A percentile compares a stretch with the other conserved stretches of the same genome.
Evolutionary conservation across 2,888 invertebrate genomes (phyloP).

Genomic region (Sicus ferrugineus): DNA sequence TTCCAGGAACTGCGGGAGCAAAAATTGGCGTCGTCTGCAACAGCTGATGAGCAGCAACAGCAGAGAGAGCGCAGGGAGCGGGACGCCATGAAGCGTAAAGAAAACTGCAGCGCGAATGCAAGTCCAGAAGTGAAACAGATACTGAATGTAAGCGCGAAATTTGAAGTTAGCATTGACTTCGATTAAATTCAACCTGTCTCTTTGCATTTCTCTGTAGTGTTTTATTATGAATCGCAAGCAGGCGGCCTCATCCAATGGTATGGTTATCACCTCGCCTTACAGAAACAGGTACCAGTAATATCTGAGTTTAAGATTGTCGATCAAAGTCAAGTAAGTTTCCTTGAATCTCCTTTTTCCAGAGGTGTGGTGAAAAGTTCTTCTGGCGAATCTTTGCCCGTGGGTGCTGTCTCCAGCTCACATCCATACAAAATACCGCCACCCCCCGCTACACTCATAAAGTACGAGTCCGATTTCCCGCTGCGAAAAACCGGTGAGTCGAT

Average conservation of each 20-base stretch:
- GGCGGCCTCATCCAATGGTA: conserved; percentile 76
- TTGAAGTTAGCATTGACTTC: background rate
- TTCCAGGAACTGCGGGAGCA: conserved; percentile 87
- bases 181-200: background rate
- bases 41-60: conserved; percentile 75
- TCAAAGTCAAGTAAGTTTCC: background rate
- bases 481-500: conserved; percentile 91
- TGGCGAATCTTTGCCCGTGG: conserved; percentile 71
- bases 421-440: conserved; percentile 76
- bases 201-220: conserved; percentile 66
- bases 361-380: conserved; percentile 74
- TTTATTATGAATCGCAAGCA: conserved; percentile 84
- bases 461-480: conserved; percentile 82
- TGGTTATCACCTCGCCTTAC: conserved; percentile 75
- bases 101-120: conserved; percentile 95
- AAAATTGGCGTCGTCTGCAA: conserved; percentile 66
- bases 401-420: conserved; percentile 71
- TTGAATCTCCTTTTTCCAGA: conserved; percentile 57
- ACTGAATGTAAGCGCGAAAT: conserved; percentile 73
- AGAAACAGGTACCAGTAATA: conserved; percentile 76
- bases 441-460: conserved; percentile 65
- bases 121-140: conserved; percentile 97
- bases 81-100: conserved; percentile 91
- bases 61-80: conserved; percentile 81
- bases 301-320: background rate